Base-by-base conservation (phyloP, 2,888 invertebrate species). In the Meliscaeva auricollis region DNA sequence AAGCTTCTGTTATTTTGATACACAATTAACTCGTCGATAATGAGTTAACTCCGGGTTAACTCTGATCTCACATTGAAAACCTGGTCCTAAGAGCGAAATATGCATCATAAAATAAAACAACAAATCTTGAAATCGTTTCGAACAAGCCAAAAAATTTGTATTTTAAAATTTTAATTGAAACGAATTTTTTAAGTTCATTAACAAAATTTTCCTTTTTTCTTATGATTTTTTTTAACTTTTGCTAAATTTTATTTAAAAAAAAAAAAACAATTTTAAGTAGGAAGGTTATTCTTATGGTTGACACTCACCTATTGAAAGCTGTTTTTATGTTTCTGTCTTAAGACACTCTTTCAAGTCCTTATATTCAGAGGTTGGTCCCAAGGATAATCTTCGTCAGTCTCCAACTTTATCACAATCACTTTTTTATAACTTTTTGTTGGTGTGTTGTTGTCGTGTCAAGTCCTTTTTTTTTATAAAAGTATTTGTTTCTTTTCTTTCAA, bases 331-430 rank as follows among this genome's bases (percentile, higher is more conserved):
- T 11, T 32, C 41, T 22, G 15, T 58, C 20, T 32, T 32, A 22
- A 17, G 46, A 7, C 32, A 32, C n/a, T 46, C 15, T 46, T 30
- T 66, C 13, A 50, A 35, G 50, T n/a, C 35, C 26, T 44, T 44
- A 26, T 22, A 35, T 9, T 9, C 22, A 38, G 44, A 15, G 48
- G 52, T 76, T 84, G 66, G 79, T 84, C 60, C 72, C 66, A 75
- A 72, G 46, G 70, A 60, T 66, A 69, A 75, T 72, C 52, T 66
- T 58, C 60, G 66, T 80, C 66, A 70, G 75, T 80, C 75, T 80
- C 11, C 38, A 54, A 64, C 66, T 70, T 48, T 54, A 56, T 54
- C 78, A 70, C 79, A 70, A 81, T 17, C 46, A 70, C 62, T 78
- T 32, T 48, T 38, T 22, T 32, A 26, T 38, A 20, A 17, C 15